Conservation (phyloP, 2,888 invertebrate species). For the Brenthis ino region DNA sequence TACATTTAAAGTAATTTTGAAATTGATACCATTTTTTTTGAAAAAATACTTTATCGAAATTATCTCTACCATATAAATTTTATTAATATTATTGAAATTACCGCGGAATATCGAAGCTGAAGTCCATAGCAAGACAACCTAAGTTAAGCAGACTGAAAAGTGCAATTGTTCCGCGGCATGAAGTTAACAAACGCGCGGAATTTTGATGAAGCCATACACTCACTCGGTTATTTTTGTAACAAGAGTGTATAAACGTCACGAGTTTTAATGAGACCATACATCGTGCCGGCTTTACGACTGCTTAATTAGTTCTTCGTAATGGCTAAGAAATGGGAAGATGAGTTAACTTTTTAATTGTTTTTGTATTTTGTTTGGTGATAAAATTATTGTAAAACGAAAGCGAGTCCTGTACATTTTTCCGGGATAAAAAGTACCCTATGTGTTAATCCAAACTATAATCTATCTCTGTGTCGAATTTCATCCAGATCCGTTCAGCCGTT, state of each 20-base stretch:
- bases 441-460: no score
- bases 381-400: neutral
- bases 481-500: no score
- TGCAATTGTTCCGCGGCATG: constrained; percentile 52
- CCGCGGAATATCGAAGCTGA: constrained; percentile 29
- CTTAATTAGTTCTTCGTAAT: constrained; percentile 37
- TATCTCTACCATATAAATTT: no score
- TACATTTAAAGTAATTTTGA: no score
- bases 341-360: constrained; percentile 19
- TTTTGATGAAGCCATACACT: constrained; percentile 55
- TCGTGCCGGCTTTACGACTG: constrained; percentile 26
- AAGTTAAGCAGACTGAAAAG: constrained; percentile 43
- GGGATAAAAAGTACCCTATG: no score
- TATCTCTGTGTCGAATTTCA: no score
- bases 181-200: constrained; percentile 59
- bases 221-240: constrained; percentile 53
- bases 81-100: neutral
- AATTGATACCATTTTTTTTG: no score
- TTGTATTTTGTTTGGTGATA: neutral
- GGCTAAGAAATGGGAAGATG: constrained; percentile 17
- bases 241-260: constrained; percentile 40
- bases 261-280: constrained; percentile 45
- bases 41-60: no score
- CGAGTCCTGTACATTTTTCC: no score
- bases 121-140: constrained; percentile 35